Percentiles rank a stretch among this genome's conserved stretches.
Evolutionary conservation across 2,797 vertebrate genomes (phyloP).

Genomic region (Coccyzus lansbergi): DNA sequence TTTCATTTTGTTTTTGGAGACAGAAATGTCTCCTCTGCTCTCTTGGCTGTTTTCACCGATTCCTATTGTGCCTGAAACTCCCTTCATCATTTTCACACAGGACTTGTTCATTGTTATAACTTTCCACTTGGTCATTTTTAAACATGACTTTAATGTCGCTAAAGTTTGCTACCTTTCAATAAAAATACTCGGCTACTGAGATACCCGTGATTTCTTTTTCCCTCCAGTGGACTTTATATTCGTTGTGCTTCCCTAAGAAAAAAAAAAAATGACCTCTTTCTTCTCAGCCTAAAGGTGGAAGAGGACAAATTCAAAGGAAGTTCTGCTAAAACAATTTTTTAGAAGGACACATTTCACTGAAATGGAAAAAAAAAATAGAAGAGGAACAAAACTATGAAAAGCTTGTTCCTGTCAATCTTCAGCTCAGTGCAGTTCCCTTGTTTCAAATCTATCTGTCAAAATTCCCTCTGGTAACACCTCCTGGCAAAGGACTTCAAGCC

Average conservation of each 20-base stretch:
- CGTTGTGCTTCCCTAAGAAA: neutral
- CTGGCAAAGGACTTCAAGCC: neutral
- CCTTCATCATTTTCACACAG: conserved; percentile 1
- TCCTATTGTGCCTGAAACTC: neutral
- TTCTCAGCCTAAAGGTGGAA: neutral
- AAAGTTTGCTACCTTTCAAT: neutral
- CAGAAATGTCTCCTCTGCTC: neutral
- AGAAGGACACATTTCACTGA: neutral
- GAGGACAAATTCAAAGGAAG: conserved; percentile 26
- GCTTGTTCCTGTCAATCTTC: neutral
- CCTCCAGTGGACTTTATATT: neutral
- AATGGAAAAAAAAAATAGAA: neutral
- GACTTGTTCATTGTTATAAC: conserved; percentile 10
- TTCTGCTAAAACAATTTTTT: neutral
- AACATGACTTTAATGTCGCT: neutral
- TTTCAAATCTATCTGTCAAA: neutral
- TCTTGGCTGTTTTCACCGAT: neutral
- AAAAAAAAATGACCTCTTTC: neutral
- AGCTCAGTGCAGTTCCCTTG: neutral
- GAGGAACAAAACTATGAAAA: neutral
- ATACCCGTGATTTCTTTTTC: neutral
- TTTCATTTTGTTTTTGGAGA: conserved; percentile 18
- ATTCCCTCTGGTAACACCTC: neutral
- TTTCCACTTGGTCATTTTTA: conserved; percentile 40
- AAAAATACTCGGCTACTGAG: neutral